These are phyloP conservation scores for Trissolcus brochymenae DNA, from an alignment of 2,888 invertebrate genomes.

Conservation along the genomic window DNA sequence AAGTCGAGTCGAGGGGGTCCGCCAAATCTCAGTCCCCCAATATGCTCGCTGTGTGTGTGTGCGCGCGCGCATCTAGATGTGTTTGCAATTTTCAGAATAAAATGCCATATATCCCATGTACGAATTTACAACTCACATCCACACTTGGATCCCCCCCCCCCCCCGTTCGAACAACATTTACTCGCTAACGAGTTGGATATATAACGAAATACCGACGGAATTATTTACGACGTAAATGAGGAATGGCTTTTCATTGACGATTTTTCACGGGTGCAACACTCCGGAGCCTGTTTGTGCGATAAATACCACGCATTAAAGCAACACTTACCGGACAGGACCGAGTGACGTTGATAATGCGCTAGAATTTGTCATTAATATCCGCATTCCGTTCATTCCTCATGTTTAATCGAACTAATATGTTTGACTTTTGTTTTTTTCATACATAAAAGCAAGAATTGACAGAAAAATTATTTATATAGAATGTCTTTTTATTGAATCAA, in stretches of 20 bases:
- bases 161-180: slow-evolving; percentile 34
- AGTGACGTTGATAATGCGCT: slow-evolving; percentile 3
- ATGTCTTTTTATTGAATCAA: no score
- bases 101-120: slow-evolving; percentile 39
- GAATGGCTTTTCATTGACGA: slow-evolving; percentile 35
- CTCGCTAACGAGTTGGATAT: slow-evolving; percentile 47
- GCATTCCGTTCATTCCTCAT: no score
- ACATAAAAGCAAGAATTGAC: no score
- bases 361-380: slow-evolving; percentile 7
- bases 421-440: no score
- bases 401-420: neutral
- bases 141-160: neutral
- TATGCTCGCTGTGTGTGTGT: slow-evolving; percentile 61
- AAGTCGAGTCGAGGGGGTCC: slow-evolving; percentile 76
- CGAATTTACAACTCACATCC: slow-evolving; percentile 33
- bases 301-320: neutral
- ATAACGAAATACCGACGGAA: slow-evolving; percentile 25
- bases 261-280: slow-evolving; percentile 11
- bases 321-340: neutral
- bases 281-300: neutral
- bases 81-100: slow-evolving; percentile 8
- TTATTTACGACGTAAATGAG: slow-evolving; percentile 37
- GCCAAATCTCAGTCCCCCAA: slow-evolving; percentile 75
- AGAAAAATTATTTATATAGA: no score
- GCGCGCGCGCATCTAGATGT: slow-evolving; percentile 14